Percentiles rank a stretch among this genome's conserved stretches.
Evolutionary conservation across 2,797 vertebrate species (phyloP).

Genomic region (Sternarchorhynchus goeldii): DNA sequence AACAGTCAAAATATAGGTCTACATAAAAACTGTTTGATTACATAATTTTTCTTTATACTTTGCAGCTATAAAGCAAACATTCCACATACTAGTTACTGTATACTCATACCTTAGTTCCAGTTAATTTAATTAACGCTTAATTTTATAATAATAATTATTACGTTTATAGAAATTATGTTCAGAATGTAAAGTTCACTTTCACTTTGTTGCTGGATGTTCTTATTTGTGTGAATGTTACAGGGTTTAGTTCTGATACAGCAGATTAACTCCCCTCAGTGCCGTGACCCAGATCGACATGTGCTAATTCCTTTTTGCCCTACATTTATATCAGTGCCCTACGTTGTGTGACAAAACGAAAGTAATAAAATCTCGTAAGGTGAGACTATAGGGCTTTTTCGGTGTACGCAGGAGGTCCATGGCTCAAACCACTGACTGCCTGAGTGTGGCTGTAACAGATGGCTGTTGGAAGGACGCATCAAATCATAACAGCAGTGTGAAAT

Average conservation of each 20-base stretch:
- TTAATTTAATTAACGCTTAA: too few relatives aligned
- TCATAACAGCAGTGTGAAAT: slow-evolving; percentile 10
- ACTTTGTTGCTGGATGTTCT: neutral
- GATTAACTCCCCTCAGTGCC: neutral
- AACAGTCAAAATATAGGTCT: too few relatives aligned
- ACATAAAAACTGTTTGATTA: too few relatives aligned
- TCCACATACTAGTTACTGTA: too few relatives aligned
- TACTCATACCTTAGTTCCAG: too few relatives aligned
- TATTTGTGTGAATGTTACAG: neutral
- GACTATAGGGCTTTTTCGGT: neutral
- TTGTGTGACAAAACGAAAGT: neutral
- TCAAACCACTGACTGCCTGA: neutral
- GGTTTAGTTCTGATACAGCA: neutral
- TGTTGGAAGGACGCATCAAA: neutral
- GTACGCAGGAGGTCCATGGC: neutral
- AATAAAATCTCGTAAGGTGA: neutral
- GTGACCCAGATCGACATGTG: neutral
- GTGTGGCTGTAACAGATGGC: slow-evolving; percentile 4
- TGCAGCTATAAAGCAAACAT: too few relatives aligned
- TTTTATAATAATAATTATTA: too few relatives aligned
- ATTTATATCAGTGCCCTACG: neutral
- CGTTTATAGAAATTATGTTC: too few relatives aligned
- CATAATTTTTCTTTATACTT: too few relatives aligned
- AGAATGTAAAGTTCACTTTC: neutral
- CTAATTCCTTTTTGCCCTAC: neutral